A percentile compares a stretch with the other conserved stretches of the same genome.
Conservation (phyloP, 2,888 invertebrate genomes). For the Noctuana brunneofusca region DNA sequence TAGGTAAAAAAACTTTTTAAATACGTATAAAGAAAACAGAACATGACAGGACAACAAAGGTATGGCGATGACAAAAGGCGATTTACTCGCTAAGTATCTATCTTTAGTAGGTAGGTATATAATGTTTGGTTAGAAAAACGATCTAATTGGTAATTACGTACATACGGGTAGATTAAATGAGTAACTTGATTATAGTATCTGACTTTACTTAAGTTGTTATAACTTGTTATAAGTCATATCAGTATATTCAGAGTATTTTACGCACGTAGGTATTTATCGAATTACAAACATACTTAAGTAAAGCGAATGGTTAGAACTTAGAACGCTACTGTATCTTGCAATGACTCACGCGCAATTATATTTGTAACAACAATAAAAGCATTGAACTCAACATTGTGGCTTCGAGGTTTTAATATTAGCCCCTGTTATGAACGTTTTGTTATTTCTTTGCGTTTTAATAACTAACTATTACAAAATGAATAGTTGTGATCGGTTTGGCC, state of each 20-base stretch:
- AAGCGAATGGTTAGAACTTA: slow-evolving; percentile 6
- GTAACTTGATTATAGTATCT: no score
- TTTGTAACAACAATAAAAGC: slow-evolving; percentile 34
- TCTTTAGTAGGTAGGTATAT: no score
- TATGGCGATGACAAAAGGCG: no score
- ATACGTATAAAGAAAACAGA: no score
- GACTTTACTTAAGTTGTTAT: no score
- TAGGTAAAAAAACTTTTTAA: no score
- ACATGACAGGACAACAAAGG: no score
- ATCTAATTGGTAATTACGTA: no score
- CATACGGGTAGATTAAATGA: no score
- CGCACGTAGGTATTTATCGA: slow-evolving; percentile 26
- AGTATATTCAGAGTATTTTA: not conserved
- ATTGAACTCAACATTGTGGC: slow-evolving; percentile 31
- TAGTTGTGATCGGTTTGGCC: slow-evolving; percentile 8
- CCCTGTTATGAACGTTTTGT: slow-evolving; percentile 46
- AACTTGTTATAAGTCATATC: slow-evolving; percentile 13
- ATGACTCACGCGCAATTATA: slow-evolving; percentile 30
- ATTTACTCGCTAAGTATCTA: no score
- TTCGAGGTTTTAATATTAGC: slow-evolving; percentile 54
- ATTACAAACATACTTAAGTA: slow-evolving; percentile 7
- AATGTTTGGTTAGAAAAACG: no score
- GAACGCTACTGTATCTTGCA: slow-evolving; percentile 22
- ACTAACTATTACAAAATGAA: slow-evolving; percentile 16
- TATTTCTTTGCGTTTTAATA: slow-evolving; percentile 16